Percentiles rank a stretch among this genome's conserved stretches.
phyloP scores from a whole-genome alignment of 2,113 vertebrate species.

The Myodes glareolus region DNA sequence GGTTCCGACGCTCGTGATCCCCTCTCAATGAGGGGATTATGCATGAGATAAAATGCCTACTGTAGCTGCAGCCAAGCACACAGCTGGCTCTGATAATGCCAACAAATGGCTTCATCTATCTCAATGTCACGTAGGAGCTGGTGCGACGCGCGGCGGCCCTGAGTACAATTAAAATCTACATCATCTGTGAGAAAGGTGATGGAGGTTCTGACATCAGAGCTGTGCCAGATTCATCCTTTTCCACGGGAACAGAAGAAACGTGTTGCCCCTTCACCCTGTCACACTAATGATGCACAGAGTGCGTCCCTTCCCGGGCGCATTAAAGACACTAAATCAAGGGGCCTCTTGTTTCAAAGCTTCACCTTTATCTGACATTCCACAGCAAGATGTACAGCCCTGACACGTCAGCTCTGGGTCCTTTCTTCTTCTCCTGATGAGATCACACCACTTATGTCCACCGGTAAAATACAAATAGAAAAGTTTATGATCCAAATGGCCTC shows the following conservation, averaged over 20 bases:
- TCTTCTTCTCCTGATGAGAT: constrained; percentile 76
- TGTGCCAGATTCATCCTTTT: constrained; percentile 85
- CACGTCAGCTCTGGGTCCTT: constrained; percentile 80
- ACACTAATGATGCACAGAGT: constrained; percentile 85
- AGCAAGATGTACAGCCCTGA: constrained; percentile 81
- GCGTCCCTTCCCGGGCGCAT: constrained; percentile 80
- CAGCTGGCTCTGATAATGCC: constrained; percentile 94
- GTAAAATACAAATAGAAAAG: constrained; percentile 79
- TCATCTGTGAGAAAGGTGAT: constrained; percentile 90
- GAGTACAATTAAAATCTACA: constrained; percentile 91
- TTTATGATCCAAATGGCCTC: constrained; percentile 84
- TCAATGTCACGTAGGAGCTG: constrained; percentile 90
- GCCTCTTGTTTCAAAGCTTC: constrained; percentile 83
- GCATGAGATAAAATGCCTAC: constrained; percentile 91
- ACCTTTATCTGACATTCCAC: constrained; percentile 87
- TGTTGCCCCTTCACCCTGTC: constrained; percentile 86
- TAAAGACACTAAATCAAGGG: constrained; percentile 87
- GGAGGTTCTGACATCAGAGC: constrained; percentile 89
- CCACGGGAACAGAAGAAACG: constrained; percentile 84
- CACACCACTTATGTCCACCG: constrained; percentile 77
- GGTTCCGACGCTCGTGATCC: constrained; percentile 88
- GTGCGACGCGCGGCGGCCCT: constrained; percentile 84
- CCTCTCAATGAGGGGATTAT: constrained; percentile 89
- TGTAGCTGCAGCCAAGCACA: constrained; percentile 89
- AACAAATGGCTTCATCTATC: constrained; percentile 93